Evolutionary conservation across 2,888 invertebrate species (phyloP), one percentile per base, ranked within the genome.

Genomic region (Andrena haemorrhoa): DNA sequence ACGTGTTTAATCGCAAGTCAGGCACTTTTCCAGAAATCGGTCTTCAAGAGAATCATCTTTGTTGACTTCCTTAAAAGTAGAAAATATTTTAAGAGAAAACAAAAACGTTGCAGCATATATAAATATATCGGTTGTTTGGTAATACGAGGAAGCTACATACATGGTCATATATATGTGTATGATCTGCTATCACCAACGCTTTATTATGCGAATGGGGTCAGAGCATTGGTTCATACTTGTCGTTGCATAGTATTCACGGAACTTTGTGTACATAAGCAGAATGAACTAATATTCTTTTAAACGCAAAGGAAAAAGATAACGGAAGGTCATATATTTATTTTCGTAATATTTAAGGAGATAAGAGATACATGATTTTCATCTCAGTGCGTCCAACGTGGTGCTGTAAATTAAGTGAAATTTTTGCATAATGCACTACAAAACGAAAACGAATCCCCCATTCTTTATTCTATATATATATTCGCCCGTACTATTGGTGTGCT

Each of bases 271-370:
- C 74, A 79, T 79, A 84, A 74, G 41, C 69, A 83, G 74, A 83
- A 79, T 71, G 74, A 70, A 79, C 74, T 82, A 78, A 79, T 83
- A 85, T 88, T 79, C 78, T 83, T 85, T 83, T 76, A 86, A 65
- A 76, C 60, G 70, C 75, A 68, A 41, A 64, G 31, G 26, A 53
- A 75, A 56, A 23, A 56, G 41, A 60, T 35, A 73, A 80, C 71
- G 64, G 79, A 75, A 58, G 80, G 71, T 71, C 81, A 76, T 79
- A 83, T 84, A 82, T 85, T 85, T 85, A 82, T 79, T 85, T 82
- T 88, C 86, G 49, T 79, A 85, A 86, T 71, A 73, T 80, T 82
- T 70, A 82, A 83, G 63, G 63, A 73, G 76, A 83, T 85, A 79
- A 71, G 73, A 79, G 65, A 79, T 63, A 74, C 63, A 74, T 75